Base-by-base conservation (phyloP, 2,113 vertebrate genomes). In the Hipposideros armiger region DNA sequence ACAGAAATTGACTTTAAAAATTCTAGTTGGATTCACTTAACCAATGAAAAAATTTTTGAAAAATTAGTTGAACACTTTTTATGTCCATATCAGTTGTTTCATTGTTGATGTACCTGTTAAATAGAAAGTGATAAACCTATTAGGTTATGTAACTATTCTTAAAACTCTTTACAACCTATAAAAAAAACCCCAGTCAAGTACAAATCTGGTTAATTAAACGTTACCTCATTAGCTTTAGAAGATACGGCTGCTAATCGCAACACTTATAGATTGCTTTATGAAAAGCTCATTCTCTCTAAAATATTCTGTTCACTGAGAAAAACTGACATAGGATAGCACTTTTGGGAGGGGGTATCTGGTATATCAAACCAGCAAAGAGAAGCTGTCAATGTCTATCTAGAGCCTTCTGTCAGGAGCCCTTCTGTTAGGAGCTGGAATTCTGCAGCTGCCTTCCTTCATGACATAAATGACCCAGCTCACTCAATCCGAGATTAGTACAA, bases 391-490 rank as follows among this genome's bases (percentile, higher is more conserved):
- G 60, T 42, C 84, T 90, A 77, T 77, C 88, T 76, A 30, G 54
- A 81, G 45, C 67, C 87, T 85, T 85, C 83, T 85, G 58, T 85
- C 83, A 81, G 52, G 72, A 82, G 54, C 73, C 67, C 87, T 85
- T 85, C 87, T 85, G 58, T 85, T 78, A 81, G 52, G 72, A 82
- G 54, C 73, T 67, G 94, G 91, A 87, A 90, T 92, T 81, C 64
- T 81, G 83, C 94, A 94, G 88, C 88, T 96, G 89, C 89, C 80
- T 94, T 90, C n/a, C 30, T 70, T 92, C 76, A 20, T 82, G 76
- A 81, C 85, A 45, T 67, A 54, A 87, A 42, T 54, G 89, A 95
- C 54, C 69, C 62, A 47, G 81, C 20, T 67, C 78, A 22, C 64
- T 81, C 78, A 22, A 42, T 60, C 58, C 4, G 10, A 81, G 78